Percentiles rank a stretch among this genome's conserved stretches.
phyloP scores from a whole-genome alignment of 2,113 vertebrate genomes.

The Eptesicus fuscus region DNA sequence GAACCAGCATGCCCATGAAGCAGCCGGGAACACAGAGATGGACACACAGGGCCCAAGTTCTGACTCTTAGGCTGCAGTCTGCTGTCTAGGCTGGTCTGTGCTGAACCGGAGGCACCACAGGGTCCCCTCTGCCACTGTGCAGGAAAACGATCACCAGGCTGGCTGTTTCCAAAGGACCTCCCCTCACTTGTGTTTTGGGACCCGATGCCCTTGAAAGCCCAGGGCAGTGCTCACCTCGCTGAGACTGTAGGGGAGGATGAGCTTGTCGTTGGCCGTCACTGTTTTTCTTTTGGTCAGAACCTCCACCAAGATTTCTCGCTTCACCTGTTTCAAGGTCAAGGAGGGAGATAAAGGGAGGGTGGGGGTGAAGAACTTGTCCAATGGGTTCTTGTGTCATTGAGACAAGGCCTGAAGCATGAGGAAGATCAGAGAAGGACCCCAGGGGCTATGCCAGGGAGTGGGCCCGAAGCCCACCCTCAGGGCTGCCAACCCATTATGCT shows the following conservation, averaged over 20 bases:
- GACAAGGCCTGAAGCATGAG: too few species aligned
- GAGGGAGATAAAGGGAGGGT: neutral
- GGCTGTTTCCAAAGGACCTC: neutral
- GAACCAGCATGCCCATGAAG: neutral
- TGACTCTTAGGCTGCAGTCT: neutral
- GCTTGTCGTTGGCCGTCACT: conserved; percentile 95
- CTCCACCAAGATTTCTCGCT: conserved; percentile 94
- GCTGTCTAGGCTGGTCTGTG: neutral
- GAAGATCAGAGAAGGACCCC: rapidly evolving
- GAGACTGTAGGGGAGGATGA: conserved; percentile 97
- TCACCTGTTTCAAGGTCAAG: conserved; percentile 84
- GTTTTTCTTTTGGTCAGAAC: conserved; percentile 98
- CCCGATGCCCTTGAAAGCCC: rapidly evolving
- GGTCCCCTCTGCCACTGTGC: neutral
- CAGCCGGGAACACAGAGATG: neutral
- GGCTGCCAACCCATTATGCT: neutral
- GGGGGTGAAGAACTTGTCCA: neutral
- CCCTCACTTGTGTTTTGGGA: too few species aligned
- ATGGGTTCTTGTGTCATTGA: neutral
- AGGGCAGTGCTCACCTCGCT: conserved; percentile 85
- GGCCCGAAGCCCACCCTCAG: too few species aligned
- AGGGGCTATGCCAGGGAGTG: neutral
- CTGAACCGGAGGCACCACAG: neutral
- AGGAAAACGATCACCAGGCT: neutral
- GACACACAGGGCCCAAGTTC: neutral